phyloP scores from a whole-genome alignment of 1,140 invertebrate species.

The Ephestia elutella region DNA sequence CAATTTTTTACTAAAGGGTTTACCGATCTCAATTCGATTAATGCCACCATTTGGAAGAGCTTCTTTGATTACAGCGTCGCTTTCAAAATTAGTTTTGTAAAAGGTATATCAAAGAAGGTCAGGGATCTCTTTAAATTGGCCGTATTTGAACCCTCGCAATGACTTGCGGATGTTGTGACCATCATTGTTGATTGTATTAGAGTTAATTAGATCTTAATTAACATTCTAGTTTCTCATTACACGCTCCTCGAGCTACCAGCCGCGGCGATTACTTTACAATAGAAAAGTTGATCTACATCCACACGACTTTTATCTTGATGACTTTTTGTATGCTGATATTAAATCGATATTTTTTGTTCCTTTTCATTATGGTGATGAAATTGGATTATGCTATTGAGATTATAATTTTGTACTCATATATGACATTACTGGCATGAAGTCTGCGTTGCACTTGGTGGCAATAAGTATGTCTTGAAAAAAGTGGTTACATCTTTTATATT shows the following conservation, averaged over 20 bases:
- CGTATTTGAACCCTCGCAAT: constrained; percentile 46
- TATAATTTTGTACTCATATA: not conserved
- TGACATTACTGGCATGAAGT: too few species aligned
- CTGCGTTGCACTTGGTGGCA: too few species aligned
- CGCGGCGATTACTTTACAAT: constrained; percentile 44
- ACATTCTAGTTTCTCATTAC: constrained; percentile 72
- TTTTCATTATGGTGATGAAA: constrained; percentile 49
- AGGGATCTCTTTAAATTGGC: constrained; percentile 43
- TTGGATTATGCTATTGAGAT: constrained; percentile 29
- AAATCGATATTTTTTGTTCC: constrained; percentile 40
- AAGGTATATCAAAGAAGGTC: constrained; percentile 30
- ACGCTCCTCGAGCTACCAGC: constrained; percentile 66
- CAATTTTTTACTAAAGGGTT: constrained; percentile 71
- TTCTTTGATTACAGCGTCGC: constrained; percentile 21
- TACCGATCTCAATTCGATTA: constrained; percentile 71
- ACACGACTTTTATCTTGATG: constrained; percentile 48
- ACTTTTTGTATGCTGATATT: constrained; percentile 45
- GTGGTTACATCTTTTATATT: too few species aligned
- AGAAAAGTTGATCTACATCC: constrained; percentile 57
- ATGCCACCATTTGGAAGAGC: constrained; percentile 40
- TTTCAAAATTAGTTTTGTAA: constrained; percentile 21
- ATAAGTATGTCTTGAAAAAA: too few species aligned
- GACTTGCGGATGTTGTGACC: constrained; percentile 67
- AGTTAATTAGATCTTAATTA: constrained; percentile 73
- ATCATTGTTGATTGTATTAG: constrained; percentile 72